Percentiles rank a stretch among this genome's conserved stretches.
Conservation (phyloP, 92 coral and sea anemone species). For the Blastomussa wellsi region DNA sequence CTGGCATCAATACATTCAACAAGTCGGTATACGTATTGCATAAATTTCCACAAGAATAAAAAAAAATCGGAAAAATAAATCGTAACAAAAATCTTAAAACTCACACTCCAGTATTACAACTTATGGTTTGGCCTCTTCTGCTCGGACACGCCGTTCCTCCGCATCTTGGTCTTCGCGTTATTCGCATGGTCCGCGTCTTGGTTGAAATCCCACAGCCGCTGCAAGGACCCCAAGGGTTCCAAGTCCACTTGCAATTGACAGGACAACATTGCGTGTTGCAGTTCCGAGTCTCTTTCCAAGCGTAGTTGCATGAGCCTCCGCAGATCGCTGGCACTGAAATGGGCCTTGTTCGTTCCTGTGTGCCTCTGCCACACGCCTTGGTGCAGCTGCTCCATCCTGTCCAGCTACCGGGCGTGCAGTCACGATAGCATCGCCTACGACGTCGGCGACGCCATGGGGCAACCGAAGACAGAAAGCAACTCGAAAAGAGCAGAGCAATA, state of each 20-base stretch:
- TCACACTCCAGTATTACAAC: conserved; percentile 81
- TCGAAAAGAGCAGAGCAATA: not conserved
- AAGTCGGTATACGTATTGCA: too few species aligned
- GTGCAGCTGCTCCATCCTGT: conserved; percentile 53
- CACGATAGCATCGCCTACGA: conserved; percentile 54
- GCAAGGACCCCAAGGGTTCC: conserved; percentile 70
- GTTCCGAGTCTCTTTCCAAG: conserved; percentile 4
- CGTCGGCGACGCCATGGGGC: conserved; percentile 42
- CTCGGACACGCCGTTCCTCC: conserved; percentile 73
- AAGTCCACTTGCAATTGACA: conserved; percentile 53
- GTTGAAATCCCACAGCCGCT: conserved; percentile 73
- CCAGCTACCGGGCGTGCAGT: conserved; percentile 58
- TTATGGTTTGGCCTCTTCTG: conserved; percentile 22
- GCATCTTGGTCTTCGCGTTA: conserved; percentile 45
- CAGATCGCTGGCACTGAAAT: conserved; percentile 33
- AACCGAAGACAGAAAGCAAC: conserved; percentile 14
- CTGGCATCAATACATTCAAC: too few species aligned
- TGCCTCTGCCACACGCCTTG: conserved; percentile 50
- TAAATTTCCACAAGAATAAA: not conserved
- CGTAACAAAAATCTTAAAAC: not conserved
- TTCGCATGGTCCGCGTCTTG: conserved; percentile 50
- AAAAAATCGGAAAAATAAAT: not conserved
- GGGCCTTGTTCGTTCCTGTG: conserved; percentile 34
- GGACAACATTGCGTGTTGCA: conserved; percentile 54
- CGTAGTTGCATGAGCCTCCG: conserved; percentile 46